phyloP scores from a whole-genome alignment of 2,888 invertebrate genomes.

The Phania funesta region DNA sequence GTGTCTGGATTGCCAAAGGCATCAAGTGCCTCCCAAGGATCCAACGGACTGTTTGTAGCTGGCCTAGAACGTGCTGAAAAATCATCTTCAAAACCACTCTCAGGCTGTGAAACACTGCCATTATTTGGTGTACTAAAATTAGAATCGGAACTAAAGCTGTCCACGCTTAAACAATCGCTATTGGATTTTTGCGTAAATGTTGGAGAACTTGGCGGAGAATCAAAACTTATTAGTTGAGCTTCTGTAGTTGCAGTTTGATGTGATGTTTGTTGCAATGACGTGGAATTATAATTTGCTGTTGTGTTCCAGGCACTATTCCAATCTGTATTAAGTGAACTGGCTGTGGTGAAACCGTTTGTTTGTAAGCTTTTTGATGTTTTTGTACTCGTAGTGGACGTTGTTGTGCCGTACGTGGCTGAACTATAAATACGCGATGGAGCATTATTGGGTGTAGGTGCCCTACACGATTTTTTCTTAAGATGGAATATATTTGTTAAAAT shows the following conservation, averaged over 20 bases:
- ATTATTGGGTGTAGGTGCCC: slow-evolving; percentile 68
- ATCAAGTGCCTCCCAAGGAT: slow-evolving; percentile 79
- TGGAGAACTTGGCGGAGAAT: slow-evolving; percentile 88
- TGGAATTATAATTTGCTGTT: slow-evolving; percentile 17
- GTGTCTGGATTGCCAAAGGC: slow-evolving; percentile 57
- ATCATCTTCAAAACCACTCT: slow-evolving; percentile 92
- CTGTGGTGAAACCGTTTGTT: slow-evolving; percentile 11
- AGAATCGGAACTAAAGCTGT: slow-evolving; percentile 88
- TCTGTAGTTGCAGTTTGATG: slow-evolving; percentile 68
- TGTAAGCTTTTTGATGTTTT: slow-evolving; percentile 41
- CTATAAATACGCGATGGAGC: slow-evolving; percentile 73
- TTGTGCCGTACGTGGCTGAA: slow-evolving; percentile 72
- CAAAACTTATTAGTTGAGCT: slow-evolving; percentile 85
- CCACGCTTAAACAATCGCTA: slow-evolving; percentile 87
- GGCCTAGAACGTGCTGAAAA: slow-evolving; percentile 82
- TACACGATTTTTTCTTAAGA: slow-evolving; percentile 76
- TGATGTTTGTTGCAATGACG: slow-evolving; percentile 49
- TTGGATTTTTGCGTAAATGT: slow-evolving; percentile 88
- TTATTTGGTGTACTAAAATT: slow-evolving; percentile 82
- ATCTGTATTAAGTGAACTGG: slow-evolving; percentile 40
- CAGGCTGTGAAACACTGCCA: slow-evolving; percentile 86
- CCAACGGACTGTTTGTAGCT: slow-evolving; percentile 77
- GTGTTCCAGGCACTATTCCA: slow-evolving; percentile 76
- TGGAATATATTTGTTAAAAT: slow-evolving; percentile 78
- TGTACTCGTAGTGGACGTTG: slow-evolving; percentile 22